phyloP scores from a whole-genome alignment of 2,888 invertebrate genomes.

The Metacarcinus magister region DNA sequence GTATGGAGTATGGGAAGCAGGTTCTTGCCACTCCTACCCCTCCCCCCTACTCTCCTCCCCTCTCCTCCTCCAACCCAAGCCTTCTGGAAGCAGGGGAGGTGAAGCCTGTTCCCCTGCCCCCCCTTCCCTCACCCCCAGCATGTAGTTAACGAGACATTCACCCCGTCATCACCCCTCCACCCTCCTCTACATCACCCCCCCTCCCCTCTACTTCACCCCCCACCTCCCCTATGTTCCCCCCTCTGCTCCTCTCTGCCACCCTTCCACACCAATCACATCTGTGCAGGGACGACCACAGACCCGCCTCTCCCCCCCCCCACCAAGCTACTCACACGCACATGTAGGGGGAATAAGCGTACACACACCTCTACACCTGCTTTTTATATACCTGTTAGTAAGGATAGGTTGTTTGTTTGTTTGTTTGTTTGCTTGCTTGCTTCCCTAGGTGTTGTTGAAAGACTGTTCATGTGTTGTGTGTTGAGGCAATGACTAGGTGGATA shows the following conservation, averaged over 20 bases:
- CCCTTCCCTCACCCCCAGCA: not conserved
- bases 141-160: conserved; percentile 40
- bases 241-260: not conserved
- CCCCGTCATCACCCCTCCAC: conserved; percentile 41
- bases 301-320: not conserved
- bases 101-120: not conserved
- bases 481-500: not conserved
- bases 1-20: conserved; percentile 34
- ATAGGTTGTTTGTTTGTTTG: no score
- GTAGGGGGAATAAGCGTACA: not conserved
- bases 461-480: not conserved
- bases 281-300: conserved; percentile 34
- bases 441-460: not conserved
- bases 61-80: not conserved
- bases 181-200: not conserved
- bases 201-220: no score
- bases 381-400: no score
- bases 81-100: conserved; percentile 29
- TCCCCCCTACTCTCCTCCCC: not conserved
- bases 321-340: not conserved
- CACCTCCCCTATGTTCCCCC: not conserved
- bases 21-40: conserved; percentile 34
- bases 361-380: not conserved
- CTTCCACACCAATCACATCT: conserved; percentile 31
- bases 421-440: no score